Base-by-base conservation (phyloP, 2,113 vertebrate species). In the Spermophilus dauricus region DNA sequence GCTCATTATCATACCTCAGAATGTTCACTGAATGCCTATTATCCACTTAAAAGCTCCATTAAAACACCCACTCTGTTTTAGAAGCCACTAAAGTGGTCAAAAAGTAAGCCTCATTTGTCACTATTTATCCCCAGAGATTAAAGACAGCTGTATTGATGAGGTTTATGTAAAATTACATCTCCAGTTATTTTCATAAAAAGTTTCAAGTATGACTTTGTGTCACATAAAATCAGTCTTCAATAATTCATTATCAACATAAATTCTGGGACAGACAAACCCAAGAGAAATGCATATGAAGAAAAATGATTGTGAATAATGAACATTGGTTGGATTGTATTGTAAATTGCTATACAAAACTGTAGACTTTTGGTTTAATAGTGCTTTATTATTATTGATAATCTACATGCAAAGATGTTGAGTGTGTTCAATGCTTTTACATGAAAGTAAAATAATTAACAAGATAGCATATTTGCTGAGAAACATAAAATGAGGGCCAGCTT, bases 71-170 rank as follows among this genome's bases (percentile, higher is more conserved):
- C 32, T 95, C 96, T 94, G 42, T 96, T 97, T 98, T 42, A 76
- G 65, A 70, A 70, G 26, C 5, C 91, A 75, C 63, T 97, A 86
- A 97, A 95, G 73, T 90, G 91, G 83, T 97, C 14, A 83, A 95
- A 95, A 98, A 93, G 32, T 39, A 93, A 96, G 72, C 45, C 82
- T 97, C 96, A 78, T 97, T 98, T 97, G 48, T 94, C 95, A 86
- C 45, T 78, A 97, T 69, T 96, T 97, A 80, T 95, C 84, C 42
- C 94, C 17, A 84, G 91, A 97, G 97, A 97, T 69, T 92, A 94
- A 97, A 97, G 94, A 91, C 24, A 92, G 91, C n/a, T 93, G 8
- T 13, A 95, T 78, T 91, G 95, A 96, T 86, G 93, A 91, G 91
- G 39, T 87, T n/a, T 84, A 84, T 76, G 86, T 90, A 70, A 96